Evolutionary conservation across 2,888 invertebrate species (phyloP).

Genomic region (Erynnis tages): DNA sequence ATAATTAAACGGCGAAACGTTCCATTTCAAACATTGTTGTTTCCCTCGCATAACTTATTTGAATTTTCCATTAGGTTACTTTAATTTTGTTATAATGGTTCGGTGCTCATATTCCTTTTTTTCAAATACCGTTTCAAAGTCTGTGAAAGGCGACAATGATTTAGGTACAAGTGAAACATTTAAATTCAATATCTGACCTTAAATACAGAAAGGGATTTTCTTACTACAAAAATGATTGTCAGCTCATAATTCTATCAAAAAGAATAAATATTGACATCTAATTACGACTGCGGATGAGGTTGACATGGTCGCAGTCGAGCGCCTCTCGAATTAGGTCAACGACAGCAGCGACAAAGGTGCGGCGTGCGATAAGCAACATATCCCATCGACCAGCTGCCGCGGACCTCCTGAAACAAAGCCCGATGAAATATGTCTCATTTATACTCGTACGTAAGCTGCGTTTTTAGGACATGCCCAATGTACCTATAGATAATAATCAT

Average conservation of each 20-base stretch:
- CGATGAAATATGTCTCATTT: slow-evolving; percentile 72
- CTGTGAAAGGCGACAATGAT: too few species aligned
- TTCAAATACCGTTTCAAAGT: too few species aligned
- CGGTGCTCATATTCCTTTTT: too few species aligned
- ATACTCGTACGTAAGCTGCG: slow-evolving; percentile 59
- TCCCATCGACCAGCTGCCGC: slow-evolving; percentile 71
- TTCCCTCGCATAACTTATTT: neutral
- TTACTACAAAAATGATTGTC: neutral
- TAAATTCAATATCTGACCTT: too few species aligned
- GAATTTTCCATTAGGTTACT: neutral
- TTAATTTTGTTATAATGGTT: too few species aligned
- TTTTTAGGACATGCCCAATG: slow-evolving; percentile 53
- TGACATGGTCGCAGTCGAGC: slow-evolving; percentile 59
- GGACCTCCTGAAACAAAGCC: slow-evolving; percentile 71
- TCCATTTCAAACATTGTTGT: slow-evolving; percentile 34
- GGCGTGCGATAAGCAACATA: slow-evolving; percentile 74
- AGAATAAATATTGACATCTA: slow-evolving; percentile 35
- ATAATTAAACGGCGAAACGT: slow-evolving; percentile 47
- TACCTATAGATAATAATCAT: slow-evolving; percentile 76
- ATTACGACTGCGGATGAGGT: slow-evolving; percentile 60
- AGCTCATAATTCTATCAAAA: neutral
- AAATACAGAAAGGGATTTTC: neutral
- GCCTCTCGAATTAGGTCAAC: slow-evolving; percentile 76
- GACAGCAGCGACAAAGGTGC: slow-evolving; percentile 75
- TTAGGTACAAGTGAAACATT: too few species aligned